A percentile compares a stretch with the other conserved stretches of the same genome.
These are phyloP conservation scores for Masnerella sp. DNA, from an alignment of 2,888 invertebrate genomes.

Conservation along the genomic window DNA sequence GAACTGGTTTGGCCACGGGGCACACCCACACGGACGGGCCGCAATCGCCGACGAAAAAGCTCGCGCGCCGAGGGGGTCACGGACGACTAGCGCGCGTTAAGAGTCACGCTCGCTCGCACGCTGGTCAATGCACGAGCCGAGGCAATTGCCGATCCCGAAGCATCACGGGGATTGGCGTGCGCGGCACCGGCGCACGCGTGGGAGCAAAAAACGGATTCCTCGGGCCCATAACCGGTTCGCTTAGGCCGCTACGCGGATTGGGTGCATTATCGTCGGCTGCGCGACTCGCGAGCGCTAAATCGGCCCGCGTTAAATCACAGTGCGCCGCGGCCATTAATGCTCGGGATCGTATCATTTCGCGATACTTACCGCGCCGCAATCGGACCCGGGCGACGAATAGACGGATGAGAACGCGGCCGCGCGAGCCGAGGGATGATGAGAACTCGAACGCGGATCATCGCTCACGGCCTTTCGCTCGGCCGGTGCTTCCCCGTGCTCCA, in stretches of 20 bases:
- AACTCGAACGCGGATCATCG: slow-evolving; percentile 2
- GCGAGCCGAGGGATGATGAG: slow-evolving; percentile 14
- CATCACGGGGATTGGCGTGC: slow-evolving; percentile 65
- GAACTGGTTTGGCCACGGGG: slow-evolving; percentile 42
- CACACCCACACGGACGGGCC: slow-evolving; percentile 42
- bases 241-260: slow-evolving; percentile 36
- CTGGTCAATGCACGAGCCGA: slow-evolving; percentile 52
- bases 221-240: slow-evolving; percentile 64
- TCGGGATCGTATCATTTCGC: slow-evolving; percentile 34
- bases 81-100: slow-evolving; percentile 72
- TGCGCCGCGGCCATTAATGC: slow-evolving; percentile 36
- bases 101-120: slow-evolving; percentile 71
- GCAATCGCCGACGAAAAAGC: slow-evolving; percentile 51
- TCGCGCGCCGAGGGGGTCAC: slow-evolving; percentile 68
- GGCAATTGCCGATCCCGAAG: slow-evolving; percentile 72
- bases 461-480: too few relatives aligned
- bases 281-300: slow-evolving; percentile 30
- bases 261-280: neutral
- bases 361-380: slow-evolving; percentile 31
- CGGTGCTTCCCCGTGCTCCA: too few relatives aligned
- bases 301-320: slow-evolving; percentile 48
- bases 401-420: slow-evolving; percentile 40
- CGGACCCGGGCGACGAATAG: slow-evolving; percentile 29
- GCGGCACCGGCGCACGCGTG: slow-evolving; percentile 65
- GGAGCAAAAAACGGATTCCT: slow-evolving; percentile 71